Conservation (phyloP, 2,797 vertebrate genomes). For the Phylloscopus collybita region DNA sequence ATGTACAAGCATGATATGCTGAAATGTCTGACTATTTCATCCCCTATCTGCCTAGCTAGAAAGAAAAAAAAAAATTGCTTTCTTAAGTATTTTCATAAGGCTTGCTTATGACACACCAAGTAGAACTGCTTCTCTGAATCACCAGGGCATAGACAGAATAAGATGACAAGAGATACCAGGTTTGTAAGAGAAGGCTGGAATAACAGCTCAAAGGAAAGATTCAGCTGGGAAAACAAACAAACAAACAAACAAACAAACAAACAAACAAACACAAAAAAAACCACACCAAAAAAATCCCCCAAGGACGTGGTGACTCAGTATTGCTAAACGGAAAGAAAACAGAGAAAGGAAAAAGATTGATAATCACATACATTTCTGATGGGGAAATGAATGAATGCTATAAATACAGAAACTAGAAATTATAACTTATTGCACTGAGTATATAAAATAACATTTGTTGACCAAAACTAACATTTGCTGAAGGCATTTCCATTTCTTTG, state of each 20-base stretch:
- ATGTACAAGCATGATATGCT: slow-evolving; percentile 30
- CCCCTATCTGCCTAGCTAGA: background rate
- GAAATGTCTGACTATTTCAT: background rate
- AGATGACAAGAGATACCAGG: background rate
- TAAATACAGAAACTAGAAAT: background rate
- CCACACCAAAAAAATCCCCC: too few relatives aligned
- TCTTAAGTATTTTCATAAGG: background rate
- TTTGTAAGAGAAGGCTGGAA: background rate
- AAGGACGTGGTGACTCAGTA: background rate
- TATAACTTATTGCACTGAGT: background rate
- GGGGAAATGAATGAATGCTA: background rate
- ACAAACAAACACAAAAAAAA: background rate
- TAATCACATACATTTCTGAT: background rate
- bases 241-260: too few relatives aligned
- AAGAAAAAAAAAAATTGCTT: background rate
- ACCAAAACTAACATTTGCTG: background rate
- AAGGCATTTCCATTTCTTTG: background rate
- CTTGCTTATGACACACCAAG: background rate
- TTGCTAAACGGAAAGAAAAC: background rate
- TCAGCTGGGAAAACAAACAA: background rate
- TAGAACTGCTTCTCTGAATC: background rate
- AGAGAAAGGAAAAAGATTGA: background rate
- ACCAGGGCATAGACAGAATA: background rate
- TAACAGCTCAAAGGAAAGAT: background rate
- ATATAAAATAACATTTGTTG: background rate